Conservation (phyloP, 2,797 vertebrate species). For the Poecilia gillii region DNA sequence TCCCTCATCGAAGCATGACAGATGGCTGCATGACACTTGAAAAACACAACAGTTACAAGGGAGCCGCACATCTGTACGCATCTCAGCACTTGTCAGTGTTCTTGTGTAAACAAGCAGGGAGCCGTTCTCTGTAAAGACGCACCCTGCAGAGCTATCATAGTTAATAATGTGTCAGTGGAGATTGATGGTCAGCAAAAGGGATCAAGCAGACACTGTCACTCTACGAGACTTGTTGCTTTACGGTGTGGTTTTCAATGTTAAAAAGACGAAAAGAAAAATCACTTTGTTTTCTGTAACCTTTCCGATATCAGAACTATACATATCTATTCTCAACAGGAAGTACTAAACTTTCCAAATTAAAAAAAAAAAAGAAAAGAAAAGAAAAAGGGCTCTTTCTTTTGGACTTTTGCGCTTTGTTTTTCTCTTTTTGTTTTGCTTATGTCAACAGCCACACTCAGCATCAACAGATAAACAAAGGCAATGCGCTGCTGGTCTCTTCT, state of each 20-base stretch:
- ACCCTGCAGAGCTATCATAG: conserved; percentile 50
- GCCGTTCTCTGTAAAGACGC: conserved; percentile 43
- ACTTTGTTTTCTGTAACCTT: conserved; percentile 18
- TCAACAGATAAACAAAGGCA: conserved; percentile 25
- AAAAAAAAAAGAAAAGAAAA: background rate
- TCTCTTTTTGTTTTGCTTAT: background rate
- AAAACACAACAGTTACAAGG: conserved; percentile 18
- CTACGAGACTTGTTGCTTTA: conserved; percentile 6
- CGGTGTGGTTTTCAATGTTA: conserved; percentile 7
- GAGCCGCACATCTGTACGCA: conserved; percentile 5
- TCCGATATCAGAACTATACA: background rate
- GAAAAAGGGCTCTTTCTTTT: background rate
- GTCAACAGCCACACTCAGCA: conserved; percentile 6
- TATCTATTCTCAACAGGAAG: background rate
- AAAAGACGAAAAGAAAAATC: background rate
- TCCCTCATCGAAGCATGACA: conserved; percentile 45
- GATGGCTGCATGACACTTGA: conserved; percentile 31
- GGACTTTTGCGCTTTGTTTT: background rate
- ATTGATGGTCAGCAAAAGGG: conserved; percentile 58
- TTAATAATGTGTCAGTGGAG: conserved; percentile 65
- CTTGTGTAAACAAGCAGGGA: conserved; percentile 39
- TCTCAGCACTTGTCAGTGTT: conserved; percentile 17
- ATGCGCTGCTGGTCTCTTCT: conserved; percentile 12
- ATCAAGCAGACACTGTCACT: conserved; percentile 19
- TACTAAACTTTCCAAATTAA: background rate